Evolutionary conservation across 2,113 vertebrate genomes (phyloP).

Genomic region (Illadopsis cleaveri): DNA sequence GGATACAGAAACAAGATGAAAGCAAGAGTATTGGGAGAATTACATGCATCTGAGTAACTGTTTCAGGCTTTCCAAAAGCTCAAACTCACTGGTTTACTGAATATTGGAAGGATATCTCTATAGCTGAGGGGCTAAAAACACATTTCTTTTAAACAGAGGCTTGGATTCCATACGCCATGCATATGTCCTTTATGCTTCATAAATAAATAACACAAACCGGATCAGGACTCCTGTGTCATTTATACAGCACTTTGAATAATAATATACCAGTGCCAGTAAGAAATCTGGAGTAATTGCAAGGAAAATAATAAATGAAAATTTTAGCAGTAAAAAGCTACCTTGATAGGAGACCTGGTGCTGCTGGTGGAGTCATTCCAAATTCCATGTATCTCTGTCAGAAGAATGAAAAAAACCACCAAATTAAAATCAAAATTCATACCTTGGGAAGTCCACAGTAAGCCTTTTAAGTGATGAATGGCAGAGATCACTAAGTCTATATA

Average conservation of each 20-base stretch:
- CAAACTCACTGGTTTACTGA: neutral
- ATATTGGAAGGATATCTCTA: neutral
- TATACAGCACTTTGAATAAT: neutral
- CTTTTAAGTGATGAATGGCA: neutral
- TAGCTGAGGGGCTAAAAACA: neutral
- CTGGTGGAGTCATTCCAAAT: conserved; percentile 81
- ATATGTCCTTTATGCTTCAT: neutral
- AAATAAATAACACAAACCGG: conserved; percentile 10
- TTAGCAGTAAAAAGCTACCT: conserved; percentile 76
- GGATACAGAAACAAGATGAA: conserved; percentile 35
- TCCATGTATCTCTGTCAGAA: conserved; percentile 86
- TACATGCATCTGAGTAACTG: neutral
- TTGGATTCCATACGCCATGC: neutral
- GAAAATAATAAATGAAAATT: neutral
- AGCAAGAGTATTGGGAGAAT: neutral
- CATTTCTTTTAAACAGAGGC: neutral
- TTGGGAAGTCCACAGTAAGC: neutral
- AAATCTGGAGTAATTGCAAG: neutral
- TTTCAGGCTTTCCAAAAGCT: conserved; percentile 1
- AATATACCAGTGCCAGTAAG: neutral
- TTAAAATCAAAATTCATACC: neutral
- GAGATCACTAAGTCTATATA: neutral
- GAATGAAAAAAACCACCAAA: neutral
- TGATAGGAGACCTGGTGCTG: conserved; percentile 80
- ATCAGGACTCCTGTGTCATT: neutral